These are phyloP conservation scores for Eidolon helvum DNA, from an alignment of 2,113 vertebrate genomes.

Conservation along the genomic window DNA sequence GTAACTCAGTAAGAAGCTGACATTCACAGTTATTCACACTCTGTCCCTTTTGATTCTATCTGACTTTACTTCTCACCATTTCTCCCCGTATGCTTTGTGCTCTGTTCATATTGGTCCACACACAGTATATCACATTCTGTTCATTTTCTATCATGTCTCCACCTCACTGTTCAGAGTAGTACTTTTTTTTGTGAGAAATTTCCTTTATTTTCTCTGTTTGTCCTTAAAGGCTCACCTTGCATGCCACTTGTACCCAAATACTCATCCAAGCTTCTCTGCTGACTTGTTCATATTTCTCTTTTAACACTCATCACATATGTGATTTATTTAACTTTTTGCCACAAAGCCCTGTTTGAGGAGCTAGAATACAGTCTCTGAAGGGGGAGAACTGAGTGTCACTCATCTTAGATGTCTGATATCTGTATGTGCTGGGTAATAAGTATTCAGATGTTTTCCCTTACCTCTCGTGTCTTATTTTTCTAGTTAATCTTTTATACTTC, in stretches of 20 bases:
- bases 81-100: not conserved
- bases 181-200: not conserved
- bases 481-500: not conserved
- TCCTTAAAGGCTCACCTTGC: not conserved
- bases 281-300: not conserved
- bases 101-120: not conserved
- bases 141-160: not conserved
- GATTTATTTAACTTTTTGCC: not conserved
- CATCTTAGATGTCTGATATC: not conserved
- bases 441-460: not conserved
- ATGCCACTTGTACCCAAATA: not conserved
- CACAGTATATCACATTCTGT: not conserved
- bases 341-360: not conserved
- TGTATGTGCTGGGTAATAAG: not conserved
- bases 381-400: not conserved
- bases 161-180: not conserved
- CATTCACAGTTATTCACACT: not conserved
- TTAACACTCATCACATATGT: not conserved
- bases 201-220: not conserved
- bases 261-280: not conserved
- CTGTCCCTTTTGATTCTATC: not conserved
- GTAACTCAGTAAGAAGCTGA: not conserved
- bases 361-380: not conserved
- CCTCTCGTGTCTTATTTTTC: not conserved
- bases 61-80: not conserved